phyloP scores from a whole-genome alignment of 2,888 invertebrate genomes.

The Eilema caniola region DNA sequence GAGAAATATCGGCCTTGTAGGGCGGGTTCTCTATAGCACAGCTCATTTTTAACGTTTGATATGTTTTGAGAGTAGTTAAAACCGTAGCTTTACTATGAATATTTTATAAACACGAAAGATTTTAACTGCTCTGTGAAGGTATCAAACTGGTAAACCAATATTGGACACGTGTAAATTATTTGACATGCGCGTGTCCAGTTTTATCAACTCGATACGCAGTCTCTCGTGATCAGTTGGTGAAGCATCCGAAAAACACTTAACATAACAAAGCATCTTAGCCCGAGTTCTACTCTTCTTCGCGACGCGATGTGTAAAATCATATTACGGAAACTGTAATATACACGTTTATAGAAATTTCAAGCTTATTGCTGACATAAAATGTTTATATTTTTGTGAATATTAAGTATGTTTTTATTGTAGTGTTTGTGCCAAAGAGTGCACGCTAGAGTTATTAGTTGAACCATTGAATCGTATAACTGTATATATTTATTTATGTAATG shows the following conservation, averaged over 20 bases:
- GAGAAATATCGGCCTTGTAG: no score
- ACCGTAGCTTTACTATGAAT: background rate
- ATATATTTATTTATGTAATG: conserved; percentile 10
- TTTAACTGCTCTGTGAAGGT: background rate
- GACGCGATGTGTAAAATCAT: background rate
- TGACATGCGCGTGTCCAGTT: no score
- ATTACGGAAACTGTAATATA: background rate
- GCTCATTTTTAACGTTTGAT: background rate
- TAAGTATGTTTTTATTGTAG: conserved; percentile 44
- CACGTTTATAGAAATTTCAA: conserved; percentile 14
- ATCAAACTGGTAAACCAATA: background rate
- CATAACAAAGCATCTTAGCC: background rate
- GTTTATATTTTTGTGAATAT: conserved; percentile 48
- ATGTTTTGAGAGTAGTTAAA: background rate
- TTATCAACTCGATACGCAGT: no score
- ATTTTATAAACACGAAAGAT: background rate
- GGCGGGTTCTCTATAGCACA: background rate
- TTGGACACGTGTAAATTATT: no score
- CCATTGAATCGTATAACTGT: conserved; percentile 33
- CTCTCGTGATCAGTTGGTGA: no score
- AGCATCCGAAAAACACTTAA: background rate
- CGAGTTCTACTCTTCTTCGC: background rate
- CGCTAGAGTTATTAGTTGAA: conserved; percentile 33
- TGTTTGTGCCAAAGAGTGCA: conserved; percentile 63
- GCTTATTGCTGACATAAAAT: conserved; percentile 36